Conservation (phyloP, 2,888 invertebrate species). For the Drosophila dives region DNA sequence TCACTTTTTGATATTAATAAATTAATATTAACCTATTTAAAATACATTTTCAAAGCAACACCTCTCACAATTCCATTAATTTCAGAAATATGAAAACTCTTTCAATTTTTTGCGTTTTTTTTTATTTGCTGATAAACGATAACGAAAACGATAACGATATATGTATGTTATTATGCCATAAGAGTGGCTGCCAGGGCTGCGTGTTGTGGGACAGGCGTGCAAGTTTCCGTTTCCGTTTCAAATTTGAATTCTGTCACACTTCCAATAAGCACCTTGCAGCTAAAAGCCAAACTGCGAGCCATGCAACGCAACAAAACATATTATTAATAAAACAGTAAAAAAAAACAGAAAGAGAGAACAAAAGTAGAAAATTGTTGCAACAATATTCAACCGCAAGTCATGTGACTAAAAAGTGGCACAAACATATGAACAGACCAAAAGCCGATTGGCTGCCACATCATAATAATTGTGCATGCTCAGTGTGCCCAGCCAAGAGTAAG, state of each 20-base stretch:
- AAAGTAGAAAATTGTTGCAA: conserved; percentile 4
- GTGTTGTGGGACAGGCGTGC: conserved; percentile 71
- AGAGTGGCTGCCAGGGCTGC: conserved; percentile 19
- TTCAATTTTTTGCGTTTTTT: neutral
- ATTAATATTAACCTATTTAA: neutral
- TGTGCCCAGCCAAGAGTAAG: conserved; percentile 63
- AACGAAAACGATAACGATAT: conserved; percentile 37
- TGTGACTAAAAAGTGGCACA: conserved; percentile 77
- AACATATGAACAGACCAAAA: conserved; percentile 13
- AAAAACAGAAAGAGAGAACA: conserved; percentile 4
- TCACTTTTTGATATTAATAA: no score
- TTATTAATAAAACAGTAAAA: conserved; percentile 63
- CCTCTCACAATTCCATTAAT: neutral
- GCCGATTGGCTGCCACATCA: conserved; percentile 25
- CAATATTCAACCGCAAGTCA: conserved; percentile 61
- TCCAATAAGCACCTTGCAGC: conserved; percentile 66
- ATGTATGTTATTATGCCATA: conserved; percentile 41
- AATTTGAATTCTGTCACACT: conserved; percentile 78
- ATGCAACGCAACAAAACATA: conserved; percentile 65
- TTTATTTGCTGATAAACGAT: conserved; percentile 21
- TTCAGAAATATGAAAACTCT: neutral
- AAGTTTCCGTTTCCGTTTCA: conserved; percentile 71
- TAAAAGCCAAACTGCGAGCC: conserved; percentile 34
- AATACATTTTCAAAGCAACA: neutral
- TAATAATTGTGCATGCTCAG: conserved; percentile 70